Base-by-base conservation (phyloP, 2,888 invertebrate species). In the Euclidia mi region DNA sequence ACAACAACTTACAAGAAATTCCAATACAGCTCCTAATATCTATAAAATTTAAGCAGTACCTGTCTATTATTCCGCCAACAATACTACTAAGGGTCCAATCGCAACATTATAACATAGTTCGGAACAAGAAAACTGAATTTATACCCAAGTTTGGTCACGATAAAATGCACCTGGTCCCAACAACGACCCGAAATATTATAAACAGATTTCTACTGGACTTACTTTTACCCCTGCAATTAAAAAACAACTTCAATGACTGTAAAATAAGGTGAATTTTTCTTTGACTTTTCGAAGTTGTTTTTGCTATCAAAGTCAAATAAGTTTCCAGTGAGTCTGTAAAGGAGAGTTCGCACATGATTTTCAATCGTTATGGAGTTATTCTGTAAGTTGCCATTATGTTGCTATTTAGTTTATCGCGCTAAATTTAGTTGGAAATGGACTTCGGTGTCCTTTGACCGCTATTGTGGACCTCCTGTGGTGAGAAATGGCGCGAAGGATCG, bases 91-190 rank as follows among this genome's bases (percentile, higher is more conserved):
- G 6, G 29, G 32, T 44, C 41, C 38, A 49, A 38, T 43, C 15
- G 4, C 11, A 52, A 46, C 46, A 45, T 55, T 53, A 41, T 45
- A 48, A 53, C 44, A 40, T 44, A 47, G 29, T 63, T 56, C 37
- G 43, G 31, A 58, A 48, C 37, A 40, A 44, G 20, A 48, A 71
- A 66, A 66, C 53, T 63, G 56, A 68, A 71, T 74, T 71, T 75
- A 69, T 71, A 51, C 34, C 17, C 56, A 37, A 62, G 44, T 64
- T 71, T 65, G 61, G 65, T 50, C 65, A 50, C 65, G 59, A 75
- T 78, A 76, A 76, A 75, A 59, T 65, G 56, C 78, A 78, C 77
- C 76, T 73, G 79, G 56, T 65, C 53, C 56, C 59, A 59, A 44
- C 43, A 42, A n/a, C 56, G 50, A 48, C 42, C 50, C 38, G 43